These are phyloP conservation scores for Pachydiplax longipennis DNA, from an alignment of 2,888 invertebrate genomes.

Conservation along the genomic window DNA sequence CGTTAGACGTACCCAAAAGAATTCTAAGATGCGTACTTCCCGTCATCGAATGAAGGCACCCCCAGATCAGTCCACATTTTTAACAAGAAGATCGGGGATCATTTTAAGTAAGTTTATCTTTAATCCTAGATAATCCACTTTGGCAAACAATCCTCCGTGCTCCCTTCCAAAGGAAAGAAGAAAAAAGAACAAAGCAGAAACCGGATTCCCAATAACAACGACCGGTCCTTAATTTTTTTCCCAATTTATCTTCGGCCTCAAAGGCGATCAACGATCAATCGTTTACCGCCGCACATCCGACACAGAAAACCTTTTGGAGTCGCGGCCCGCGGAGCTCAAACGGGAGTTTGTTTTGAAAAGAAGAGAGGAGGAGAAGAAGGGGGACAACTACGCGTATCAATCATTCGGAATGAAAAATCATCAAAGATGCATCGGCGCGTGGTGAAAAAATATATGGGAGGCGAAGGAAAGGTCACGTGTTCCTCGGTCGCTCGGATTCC, in stretches of 20 bases:
- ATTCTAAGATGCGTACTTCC: too few species aligned
- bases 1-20: too few species aligned
- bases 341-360: neutral
- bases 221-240: neutral
- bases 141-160: too few species aligned
- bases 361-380: neutral
- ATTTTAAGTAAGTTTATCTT: too few species aligned
- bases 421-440: neutral
- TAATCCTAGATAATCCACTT: too few species aligned
- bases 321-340: neutral
- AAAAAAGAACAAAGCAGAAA: too few species aligned
- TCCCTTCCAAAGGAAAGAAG: too few species aligned
- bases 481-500: neutral
- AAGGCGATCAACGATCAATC: neutral
- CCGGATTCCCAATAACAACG: neutral
- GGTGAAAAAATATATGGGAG: neutral
- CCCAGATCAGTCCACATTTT: too few species aligned
- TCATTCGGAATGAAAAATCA: neutral
- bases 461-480: neutral
- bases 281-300: neutral
- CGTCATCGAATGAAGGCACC: too few species aligned
- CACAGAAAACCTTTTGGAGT: neutral
- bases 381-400: neutral
- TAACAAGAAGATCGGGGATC: too few species aligned
- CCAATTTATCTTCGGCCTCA: neutral